A percentile compares a stretch with the other conserved stretches of the same genome.
Evolutionary conservation across 2,888 invertebrate species (phyloP).

Genomic region (Julus scandinavius): DNA sequence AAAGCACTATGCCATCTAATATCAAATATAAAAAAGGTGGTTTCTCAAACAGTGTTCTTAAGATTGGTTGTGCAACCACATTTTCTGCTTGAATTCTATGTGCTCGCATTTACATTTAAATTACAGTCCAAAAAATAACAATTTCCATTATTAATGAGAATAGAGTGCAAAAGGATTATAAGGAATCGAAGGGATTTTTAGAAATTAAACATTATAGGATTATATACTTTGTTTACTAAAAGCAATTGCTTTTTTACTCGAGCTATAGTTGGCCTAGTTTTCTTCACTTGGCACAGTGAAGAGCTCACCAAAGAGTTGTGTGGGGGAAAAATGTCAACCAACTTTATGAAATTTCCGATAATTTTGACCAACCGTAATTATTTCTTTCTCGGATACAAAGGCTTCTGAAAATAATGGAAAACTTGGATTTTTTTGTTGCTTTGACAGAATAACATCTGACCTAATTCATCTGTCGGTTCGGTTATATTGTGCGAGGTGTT

Average conservation of each 20-base stretch:
- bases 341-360: neutral
- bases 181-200: neutral
- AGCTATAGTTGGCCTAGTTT: neutral
- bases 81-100: too few relatives aligned
- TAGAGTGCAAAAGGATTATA: too few relatives aligned
- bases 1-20: too few relatives aligned
- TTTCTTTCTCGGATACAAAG: neutral
- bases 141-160: too few relatives aligned
- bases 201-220: neutral
- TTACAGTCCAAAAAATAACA: too few relatives aligned
- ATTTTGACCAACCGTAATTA: neutral
- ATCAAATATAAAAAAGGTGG: too few relatives aligned
- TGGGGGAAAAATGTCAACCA: neutral
- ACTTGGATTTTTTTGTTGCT: neutral
- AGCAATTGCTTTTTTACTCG: neutral
- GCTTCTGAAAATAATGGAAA: neutral
- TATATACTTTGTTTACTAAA: neutral
- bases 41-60: too few relatives aligned
- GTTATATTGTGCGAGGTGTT: neutral
- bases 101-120: too few relatives aligned
- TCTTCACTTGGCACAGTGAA: neutral
- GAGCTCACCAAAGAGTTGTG: neutral
- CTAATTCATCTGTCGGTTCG: neutral
- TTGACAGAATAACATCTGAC: neutral
- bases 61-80: too few relatives aligned